Base-by-base conservation (phyloP, 2,113 vertebrate genomes). In the Chaetodon trifascialis region DNA sequence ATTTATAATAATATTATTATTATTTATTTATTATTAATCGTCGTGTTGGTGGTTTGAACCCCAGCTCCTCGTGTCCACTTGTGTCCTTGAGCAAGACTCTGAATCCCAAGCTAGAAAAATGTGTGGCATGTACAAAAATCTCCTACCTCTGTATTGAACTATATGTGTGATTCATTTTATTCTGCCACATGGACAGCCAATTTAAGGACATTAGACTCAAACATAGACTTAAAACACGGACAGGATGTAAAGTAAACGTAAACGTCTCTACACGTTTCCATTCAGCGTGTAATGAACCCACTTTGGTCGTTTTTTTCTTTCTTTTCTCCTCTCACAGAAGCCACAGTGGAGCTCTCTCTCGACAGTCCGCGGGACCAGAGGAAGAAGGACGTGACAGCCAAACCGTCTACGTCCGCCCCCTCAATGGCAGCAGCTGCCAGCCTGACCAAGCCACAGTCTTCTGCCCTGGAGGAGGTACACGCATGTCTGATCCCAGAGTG, bases 261-360 rank as follows among this genome's bases (percentile, higher is more conserved):
- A 8, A 0, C 30, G n/a, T 46, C 15, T 38, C 44, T 21, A 11
- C 30, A 49, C 14, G 2, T 73, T 68, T 63, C 11, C 30, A 16
- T 25, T 42, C 21, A 42, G 65, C 30, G 9, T 63, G 14, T 16
- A 2, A 58, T 62, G 46, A 79, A 34, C 42, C 14, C 8, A 9
- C n/a, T 42, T 23, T 68, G 58, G 7, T 66, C 62, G 60, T 23
- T 34, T 34, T 1, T 49, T 23, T 23, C 15, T 74, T 15, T 51
- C 49, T 49, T 76, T 63, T 42, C 23, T n/a, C 42, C 11, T 59
- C 15, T 7, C 21, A 34, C 91, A 99, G 98, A 99, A 93, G 97
- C 97, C 86, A 98, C 97, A 0, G 98, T 99, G 59, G 97, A 99
- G 84, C 90, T 99, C 51, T 97, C 98, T 62, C 94, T 99, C 30